Evolutionary conservation across 2,888 invertebrate species (phyloP).

Genomic region (Myopa tessellatipennis): DNA sequence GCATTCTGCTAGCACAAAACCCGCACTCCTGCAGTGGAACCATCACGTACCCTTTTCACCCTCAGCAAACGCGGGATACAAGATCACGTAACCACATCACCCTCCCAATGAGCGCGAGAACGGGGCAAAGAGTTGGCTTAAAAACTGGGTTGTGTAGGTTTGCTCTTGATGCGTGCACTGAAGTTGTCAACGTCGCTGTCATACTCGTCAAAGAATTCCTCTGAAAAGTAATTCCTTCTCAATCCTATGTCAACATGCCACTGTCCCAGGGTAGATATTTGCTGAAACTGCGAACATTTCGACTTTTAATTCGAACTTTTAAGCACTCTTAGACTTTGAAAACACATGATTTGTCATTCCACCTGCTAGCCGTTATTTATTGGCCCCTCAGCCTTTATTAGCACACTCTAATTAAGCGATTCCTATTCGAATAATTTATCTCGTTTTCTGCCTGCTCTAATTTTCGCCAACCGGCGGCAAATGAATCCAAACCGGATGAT

Average conservation of each 20-base stretch:
- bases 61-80: not conserved
- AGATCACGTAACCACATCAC: too few relatives aligned
- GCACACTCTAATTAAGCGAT: constrained; percentile 25
- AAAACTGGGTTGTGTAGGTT: constrained; percentile 2
- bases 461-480: too few relatives aligned
- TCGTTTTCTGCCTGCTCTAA: not conserved
- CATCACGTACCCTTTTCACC: not conserved
- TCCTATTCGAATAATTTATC: constrained; percentile 24
- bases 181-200: constrained; percentile 61
- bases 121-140: not conserved
- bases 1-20: too few relatives aligned
- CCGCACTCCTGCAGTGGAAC: too few relatives aligned
- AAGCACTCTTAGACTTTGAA: too few relatives aligned
- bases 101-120: not conserved
- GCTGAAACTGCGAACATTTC: too few relatives aligned
- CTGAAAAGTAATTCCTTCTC: constrained; percentile 19
- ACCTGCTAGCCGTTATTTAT: too few relatives aligned
- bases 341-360: too few relatives aligned
- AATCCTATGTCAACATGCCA: not conserved
- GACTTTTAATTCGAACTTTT: too few relatives aligned
- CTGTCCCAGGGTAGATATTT: too few relatives aligned
- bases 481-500: too few relatives aligned
- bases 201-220: constrained; percentile 44
- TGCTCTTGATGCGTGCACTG: constrained; percentile 50
- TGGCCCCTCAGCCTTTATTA: not conserved